A percentile compares a stretch with the other conserved stretches of the same genome.
Evolutionary conservation across 2,113 vertebrate genomes (phyloP).

Genomic region (Poecile atricapillus): DNA sequence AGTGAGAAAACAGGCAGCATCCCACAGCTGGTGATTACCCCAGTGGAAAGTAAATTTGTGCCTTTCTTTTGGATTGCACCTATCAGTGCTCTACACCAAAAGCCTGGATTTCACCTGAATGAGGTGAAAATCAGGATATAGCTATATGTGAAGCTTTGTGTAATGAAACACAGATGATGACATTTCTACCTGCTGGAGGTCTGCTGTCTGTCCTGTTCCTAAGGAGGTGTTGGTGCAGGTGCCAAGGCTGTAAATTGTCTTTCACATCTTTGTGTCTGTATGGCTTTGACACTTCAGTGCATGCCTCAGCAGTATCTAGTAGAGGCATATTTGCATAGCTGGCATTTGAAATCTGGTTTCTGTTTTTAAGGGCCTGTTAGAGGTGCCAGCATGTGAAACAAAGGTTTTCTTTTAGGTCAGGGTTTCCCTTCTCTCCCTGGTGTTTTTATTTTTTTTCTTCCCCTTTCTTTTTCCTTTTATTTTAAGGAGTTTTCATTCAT

Average conservation of each 20-base stretch:
- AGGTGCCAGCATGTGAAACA: background rate
- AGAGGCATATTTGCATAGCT: background rate
- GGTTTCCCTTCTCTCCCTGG: background rate
- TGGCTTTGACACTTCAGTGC: background rate
- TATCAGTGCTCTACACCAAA: background rate
- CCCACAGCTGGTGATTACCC: background rate
- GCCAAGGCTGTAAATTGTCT: background rate
- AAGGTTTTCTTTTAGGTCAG: background rate
- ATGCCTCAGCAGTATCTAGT: background rate
- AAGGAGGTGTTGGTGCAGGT: background rate
- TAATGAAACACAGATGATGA: background rate
- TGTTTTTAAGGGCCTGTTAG: background rate
- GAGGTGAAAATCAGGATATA: background rate
- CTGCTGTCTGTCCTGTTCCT: background rate
- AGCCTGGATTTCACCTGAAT: background rate
- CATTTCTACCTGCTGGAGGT: background rate
- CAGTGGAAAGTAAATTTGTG: background rate
- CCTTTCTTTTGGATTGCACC: background rate
- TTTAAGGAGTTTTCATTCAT: background rate
- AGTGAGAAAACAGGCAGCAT: background rate
- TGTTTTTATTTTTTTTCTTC: accelerated
- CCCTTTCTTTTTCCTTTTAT: accelerated
- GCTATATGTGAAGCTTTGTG: background rate
- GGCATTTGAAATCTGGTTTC: background rate
- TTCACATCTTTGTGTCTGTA: background rate